A percentile compares a stretch with the other conserved stretches of the same genome.
phyloP scores from a whole-genome alignment of 2,113 vertebrate genomes.

The Anolis carolinensis region DNA sequence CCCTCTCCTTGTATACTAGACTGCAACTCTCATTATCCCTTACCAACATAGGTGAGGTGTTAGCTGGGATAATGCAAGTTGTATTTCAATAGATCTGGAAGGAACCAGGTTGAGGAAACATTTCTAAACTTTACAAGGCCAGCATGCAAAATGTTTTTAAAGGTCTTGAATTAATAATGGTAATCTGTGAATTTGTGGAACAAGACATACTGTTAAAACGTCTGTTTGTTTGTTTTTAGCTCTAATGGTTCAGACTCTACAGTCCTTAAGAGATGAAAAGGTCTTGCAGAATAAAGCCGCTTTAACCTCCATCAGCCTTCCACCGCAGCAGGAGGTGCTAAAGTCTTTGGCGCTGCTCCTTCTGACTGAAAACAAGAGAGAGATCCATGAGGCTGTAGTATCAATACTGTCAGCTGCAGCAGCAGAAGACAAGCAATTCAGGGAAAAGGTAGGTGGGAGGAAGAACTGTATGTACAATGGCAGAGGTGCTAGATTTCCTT shows the following conservation, averaged over 20 bases:
- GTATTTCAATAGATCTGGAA: too few relatives aligned
- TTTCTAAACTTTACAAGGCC: background rate
- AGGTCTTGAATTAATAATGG: background rate
- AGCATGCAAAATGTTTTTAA: background rate
- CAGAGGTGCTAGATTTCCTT: background rate
- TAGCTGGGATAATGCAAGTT: too few relatives aligned
- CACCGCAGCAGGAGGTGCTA: slow-evolving; percentile 81
- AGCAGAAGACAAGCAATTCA: slow-evolving; percentile 81
- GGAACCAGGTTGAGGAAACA: too few relatives aligned
- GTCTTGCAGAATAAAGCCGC: slow-evolving; percentile 77
- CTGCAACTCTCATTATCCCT: too few relatives aligned
- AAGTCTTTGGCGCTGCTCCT: slow-evolving; percentile 86
- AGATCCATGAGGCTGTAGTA: slow-evolving; percentile 80
- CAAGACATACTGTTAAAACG: background rate
- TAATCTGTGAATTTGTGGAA: background rate
- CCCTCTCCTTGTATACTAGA: too few relatives aligned
- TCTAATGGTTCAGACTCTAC: slow-evolving; percentile 79
- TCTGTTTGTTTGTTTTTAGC: slow-evolving; percentile 68
- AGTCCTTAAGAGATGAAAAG: slow-evolving; percentile 73
- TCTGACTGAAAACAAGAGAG: slow-evolving; percentile 80
- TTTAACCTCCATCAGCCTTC: slow-evolving; percentile 77
- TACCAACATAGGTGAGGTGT: too few relatives aligned
- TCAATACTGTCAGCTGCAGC: slow-evolving; percentile 82
- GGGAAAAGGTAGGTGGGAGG: slow-evolving; percentile 83
- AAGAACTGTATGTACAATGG: background rate